Conservation (phyloP, 2,888 invertebrate genomes). For the Cephus runcator region DNA sequence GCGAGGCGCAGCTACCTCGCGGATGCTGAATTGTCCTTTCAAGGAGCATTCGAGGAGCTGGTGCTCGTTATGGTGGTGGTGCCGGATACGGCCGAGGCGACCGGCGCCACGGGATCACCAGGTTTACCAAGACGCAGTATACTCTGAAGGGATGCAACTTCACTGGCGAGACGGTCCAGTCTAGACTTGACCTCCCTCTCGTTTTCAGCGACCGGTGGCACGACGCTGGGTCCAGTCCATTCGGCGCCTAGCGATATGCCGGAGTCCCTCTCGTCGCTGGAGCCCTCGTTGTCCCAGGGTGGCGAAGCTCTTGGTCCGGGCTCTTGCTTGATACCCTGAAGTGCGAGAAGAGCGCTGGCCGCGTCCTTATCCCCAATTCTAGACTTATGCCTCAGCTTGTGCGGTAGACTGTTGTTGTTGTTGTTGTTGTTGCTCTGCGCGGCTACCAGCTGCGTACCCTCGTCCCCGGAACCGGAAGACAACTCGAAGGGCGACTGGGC, state of each 20-base stretch:
- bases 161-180: conserved; percentile 87
- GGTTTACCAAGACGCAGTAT: conserved; percentile 76
- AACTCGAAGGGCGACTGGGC: conserved; percentile 84
- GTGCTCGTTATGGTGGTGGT: neutral
- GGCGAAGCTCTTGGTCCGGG: conserved; percentile 83
- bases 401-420: conserved; percentile 83
- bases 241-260: conserved; percentile 86
- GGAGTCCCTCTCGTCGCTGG: conserved; percentile 90
- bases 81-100: conserved; percentile 17
- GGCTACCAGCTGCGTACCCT: conserved; percentile 67
- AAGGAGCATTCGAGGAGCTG: neutral
- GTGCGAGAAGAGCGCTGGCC: conserved; percentile 81
- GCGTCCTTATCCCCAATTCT: conserved; percentile 91
- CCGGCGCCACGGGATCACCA: conserved; percentile 43
- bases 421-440: conserved; percentile 68
- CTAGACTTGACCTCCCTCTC: conserved; percentile 85
- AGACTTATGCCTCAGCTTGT: conserved; percentile 91
- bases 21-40: neutral
- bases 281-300: conserved; percentile 90
- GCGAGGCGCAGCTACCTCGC: conserved; percentile 4
- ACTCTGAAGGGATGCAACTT: conserved; percentile 90
- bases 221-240: conserved; percentile 65
- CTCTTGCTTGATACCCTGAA: conserved; percentile 89
- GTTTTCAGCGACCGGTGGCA: conserved; percentile 69
- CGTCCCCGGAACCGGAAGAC: conserved; percentile 78